Percentiles rank a stretch among this genome's conserved stretches.
phyloP scores from a whole-genome alignment of 2,888 invertebrate genomes.

The Drosophila multiciliata region DNA sequence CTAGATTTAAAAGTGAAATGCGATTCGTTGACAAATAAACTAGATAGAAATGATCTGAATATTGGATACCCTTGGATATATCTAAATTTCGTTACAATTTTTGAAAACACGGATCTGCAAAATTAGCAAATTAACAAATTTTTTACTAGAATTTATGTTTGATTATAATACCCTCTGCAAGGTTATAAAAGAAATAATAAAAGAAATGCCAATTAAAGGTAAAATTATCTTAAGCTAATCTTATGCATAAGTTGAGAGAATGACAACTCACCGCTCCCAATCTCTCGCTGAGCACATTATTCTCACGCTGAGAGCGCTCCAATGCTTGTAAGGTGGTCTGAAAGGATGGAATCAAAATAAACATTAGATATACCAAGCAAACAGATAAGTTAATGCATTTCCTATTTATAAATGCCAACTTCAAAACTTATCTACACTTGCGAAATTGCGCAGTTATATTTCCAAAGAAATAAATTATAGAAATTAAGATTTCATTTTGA shows the following conservation, averaged over 20 bases:
- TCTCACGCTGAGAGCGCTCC: slow-evolving; percentile 90
- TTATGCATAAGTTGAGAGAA: not conserved
- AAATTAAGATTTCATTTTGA: slow-evolving; percentile 64
- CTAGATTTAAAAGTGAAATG: not conserved
- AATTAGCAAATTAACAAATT: not conserved
- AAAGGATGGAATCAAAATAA: slow-evolving; percentile 19
- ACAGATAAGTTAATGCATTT: not conserved
- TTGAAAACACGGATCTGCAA: not conserved
- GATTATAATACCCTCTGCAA: not conserved
- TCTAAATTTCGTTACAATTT: not conserved
- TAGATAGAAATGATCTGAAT: not conserved
- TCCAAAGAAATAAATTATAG: slow-evolving; percentile 49
- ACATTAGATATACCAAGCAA: slow-evolving; percentile 11
- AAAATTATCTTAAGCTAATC: slow-evolving; percentile 5
- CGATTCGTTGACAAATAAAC: not conserved
- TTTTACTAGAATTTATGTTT: not conserved
- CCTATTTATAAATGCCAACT: slow-evolving; percentile 15
- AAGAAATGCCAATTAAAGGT: not conserved
- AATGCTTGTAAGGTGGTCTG: slow-evolving; percentile 89
- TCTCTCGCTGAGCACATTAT: slow-evolving; percentile 89
- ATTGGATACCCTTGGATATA: not conserved
- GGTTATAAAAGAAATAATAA: not conserved
- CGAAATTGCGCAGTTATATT: slow-evolving; percentile 68
- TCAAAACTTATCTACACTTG: slow-evolving; percentile 51
- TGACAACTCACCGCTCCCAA: slow-evolving; percentile 87